A percentile compares a stretch with the other conserved stretches of the same genome.
Evolutionary conservation across 2,888 invertebrate species (phyloP).

Genomic region (Ptilodon capucinus): DNA sequence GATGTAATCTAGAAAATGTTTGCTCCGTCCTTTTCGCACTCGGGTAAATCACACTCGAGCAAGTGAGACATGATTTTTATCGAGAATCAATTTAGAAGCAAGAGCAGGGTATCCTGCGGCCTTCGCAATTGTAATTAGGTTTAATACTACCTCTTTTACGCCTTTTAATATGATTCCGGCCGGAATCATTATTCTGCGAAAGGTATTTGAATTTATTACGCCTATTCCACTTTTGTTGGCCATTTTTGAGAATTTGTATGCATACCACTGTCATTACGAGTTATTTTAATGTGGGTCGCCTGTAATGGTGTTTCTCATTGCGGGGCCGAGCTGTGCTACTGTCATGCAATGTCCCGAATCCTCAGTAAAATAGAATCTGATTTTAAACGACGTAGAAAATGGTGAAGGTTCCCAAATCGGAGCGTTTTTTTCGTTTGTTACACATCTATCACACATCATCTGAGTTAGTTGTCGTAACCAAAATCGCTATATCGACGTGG

Average conservation of each 20-base stretch:
- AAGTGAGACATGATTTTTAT: constrained; percentile 16
- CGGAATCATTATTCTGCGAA: neutral
- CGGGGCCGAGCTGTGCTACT: no score
- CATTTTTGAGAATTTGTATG: neutral
- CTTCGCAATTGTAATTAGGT: constrained; percentile 5
- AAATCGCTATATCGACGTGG: no score
- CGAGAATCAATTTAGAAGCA: constrained; percentile 22
- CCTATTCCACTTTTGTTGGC: neutral
- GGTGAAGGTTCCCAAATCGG: no score
- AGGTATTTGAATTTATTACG: neutral
- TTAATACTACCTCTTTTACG: neutral
- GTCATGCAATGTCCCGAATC: no score
- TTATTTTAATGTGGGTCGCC: neutral
- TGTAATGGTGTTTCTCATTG: neutral
- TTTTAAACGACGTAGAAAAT: no score
- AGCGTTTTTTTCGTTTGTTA: no score
- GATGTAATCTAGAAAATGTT: neutral
- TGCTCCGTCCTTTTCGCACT: neutral
- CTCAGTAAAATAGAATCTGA: no score
- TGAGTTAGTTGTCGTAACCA: no score
- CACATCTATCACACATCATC: no score
- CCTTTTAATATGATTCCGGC: neutral
- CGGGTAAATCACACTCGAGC: constrained; percentile 5
- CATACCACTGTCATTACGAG: neutral
- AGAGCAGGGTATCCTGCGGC: constrained; percentile 3